Base-by-base conservation (phyloP, 2,888 invertebrate genomes). In the Idaea aversata region DNA sequence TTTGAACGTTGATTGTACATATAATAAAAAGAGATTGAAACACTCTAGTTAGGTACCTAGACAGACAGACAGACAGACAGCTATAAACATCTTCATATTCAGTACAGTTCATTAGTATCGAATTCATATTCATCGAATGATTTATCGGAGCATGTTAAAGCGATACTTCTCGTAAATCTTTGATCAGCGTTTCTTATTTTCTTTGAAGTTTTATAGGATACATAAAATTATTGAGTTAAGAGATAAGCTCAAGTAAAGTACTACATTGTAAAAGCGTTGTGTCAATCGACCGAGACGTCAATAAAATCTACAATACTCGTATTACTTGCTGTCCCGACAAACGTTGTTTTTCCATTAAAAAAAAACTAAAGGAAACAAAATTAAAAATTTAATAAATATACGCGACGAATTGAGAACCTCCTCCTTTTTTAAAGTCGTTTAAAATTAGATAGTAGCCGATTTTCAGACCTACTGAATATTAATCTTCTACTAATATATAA, bases 191-290 rank as follows among this genome's bases (percentile, higher is more conserved):
- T 34, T 61, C n/a, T 36, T 36, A 61, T n/a, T 61, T 61, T 36
- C 15, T 61, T 61, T 34, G 61, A 61, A 61, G 35, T 15, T n/a
- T 25, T 35, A 61, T 34, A 35, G 61, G 67, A 69, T 68, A 73
- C 13, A 61, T 61, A 36, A 61, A 35, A 61, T 35, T 61, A 34
- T 36, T 35, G n/a, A 15, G 15, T 36, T 61, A n/a, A 36, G 61
- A 61, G 57, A 63, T 63, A 47, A 47, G 10, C 6, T 47, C 13
- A 13, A 47, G 3, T 7, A 13, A 47, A 47, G 4, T 7, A 10
- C 10, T 5, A 47, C 47, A 47, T 7, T 36, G 36, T 36, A 36
- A 4, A 7, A 7, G 6, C 5, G 10, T 36, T 36, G 25, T 25
- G 25, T 25, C 25, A 25, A 25, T 25, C 25, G 25, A 25, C 25